A percentile compares a stretch with the other conserved stretches of the same genome.
Evolutionary conservation across 2,888 invertebrate species (phyloP).

Genomic region (Cheilosia vulpina): DNA sequence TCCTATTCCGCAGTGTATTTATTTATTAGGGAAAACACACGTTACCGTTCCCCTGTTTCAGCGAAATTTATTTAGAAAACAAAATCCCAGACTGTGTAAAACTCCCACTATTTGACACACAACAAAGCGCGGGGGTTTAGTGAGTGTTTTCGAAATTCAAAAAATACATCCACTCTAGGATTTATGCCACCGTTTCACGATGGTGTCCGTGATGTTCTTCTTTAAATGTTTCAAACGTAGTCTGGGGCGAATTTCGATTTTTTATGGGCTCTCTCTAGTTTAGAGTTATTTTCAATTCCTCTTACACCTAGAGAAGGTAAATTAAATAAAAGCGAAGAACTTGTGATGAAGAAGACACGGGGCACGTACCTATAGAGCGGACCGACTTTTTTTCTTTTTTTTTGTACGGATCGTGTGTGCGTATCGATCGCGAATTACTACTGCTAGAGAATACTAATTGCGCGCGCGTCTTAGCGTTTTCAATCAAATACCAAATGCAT

Average conservation of each 20-base stretch:
- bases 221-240: constrained; percentile 35
- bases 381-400: constrained; percentile 35
- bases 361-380: constrained; percentile 37
- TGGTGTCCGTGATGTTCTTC: constrained; percentile 31
- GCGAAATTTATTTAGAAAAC: constrained; percentile 36
- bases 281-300: constrained; percentile 59
- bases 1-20: constrained; percentile 23
- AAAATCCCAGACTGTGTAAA: constrained; percentile 9
- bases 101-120: constrained; percentile 36
- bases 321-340: constrained; percentile 39
- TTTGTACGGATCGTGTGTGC: constrained; percentile 59
- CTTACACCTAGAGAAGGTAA: constrained; percentile 47
- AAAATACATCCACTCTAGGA: constrained; percentile 11
- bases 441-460: constrained; percentile 72
- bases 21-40: constrained; percentile 30
- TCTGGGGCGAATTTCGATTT: constrained; percentile 38
- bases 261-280: constrained; percentile 38
- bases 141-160: constrained; percentile 24
- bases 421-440: constrained; percentile 69
- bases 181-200: constrained; percentile 39
- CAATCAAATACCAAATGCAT: constrained; percentile 56
- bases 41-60: constrained; percentile 38
- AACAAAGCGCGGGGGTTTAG: constrained; percentile 35
- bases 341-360: constrained; percentile 18
- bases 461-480: constrained; percentile 65